phyloP scores from a whole-genome alignment of 2,888 invertebrate species.

The Zhuqinia jingwanae region DNA sequence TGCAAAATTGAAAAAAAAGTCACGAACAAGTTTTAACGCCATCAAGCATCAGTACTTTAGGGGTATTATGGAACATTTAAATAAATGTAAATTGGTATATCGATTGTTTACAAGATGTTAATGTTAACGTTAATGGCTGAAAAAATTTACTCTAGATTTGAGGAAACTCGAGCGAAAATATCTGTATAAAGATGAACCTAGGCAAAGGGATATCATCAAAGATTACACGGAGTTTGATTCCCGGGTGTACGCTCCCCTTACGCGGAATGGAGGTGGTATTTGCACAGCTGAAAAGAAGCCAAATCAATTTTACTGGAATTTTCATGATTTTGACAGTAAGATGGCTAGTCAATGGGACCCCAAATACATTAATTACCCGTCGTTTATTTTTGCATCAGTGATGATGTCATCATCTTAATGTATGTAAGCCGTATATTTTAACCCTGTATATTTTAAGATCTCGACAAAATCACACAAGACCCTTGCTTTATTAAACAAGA shows the following conservation, averaged over 20 bases:
- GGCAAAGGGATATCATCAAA: conserved; percentile 82
- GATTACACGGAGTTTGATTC: conserved; percentile 84
- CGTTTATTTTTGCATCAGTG: not conserved
- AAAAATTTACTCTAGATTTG: conserved; percentile 68
- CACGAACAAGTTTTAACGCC: conserved; percentile 83
- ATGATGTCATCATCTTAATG: not conserved
- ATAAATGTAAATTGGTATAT: not conserved
- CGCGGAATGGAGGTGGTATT: conserved; percentile 84
- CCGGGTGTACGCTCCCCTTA: conserved; percentile 85
- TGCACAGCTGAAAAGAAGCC: conserved; percentile 70
- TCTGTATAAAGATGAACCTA: conserved; percentile 80
- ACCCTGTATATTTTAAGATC: conserved; percentile 19
- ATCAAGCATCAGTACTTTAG: conserved; percentile 82
- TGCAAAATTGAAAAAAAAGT: conserved; percentile 83
- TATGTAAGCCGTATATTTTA: not conserved
- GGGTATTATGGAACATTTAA: conserved; percentile 74
- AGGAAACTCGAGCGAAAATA: conserved; percentile 75
- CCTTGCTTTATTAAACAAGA: conserved; percentile 70
- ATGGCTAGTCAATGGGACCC: not conserved
- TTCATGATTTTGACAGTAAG: conserved; percentile 65
- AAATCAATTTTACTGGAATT: conserved; percentile 57
- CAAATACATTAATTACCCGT: too few relatives aligned
- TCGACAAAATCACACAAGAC: conserved; percentile 62
- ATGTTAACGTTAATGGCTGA: not conserved
- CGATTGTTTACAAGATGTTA: not conserved